phyloP scores from a whole-genome alignment of 2,113 vertebrate genomes.

The Nibea coibor region DNA sequence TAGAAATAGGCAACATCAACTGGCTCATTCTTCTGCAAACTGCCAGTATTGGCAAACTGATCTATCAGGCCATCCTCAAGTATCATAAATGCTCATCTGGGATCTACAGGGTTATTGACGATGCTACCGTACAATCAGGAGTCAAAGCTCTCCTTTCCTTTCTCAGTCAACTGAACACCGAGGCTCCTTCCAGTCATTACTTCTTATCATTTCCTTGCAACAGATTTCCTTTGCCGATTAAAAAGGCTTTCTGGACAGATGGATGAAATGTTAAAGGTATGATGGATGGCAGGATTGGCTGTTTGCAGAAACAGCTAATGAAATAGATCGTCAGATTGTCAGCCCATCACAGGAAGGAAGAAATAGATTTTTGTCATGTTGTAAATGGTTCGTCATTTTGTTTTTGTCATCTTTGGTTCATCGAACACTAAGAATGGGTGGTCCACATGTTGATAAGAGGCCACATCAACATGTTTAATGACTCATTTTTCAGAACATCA shows the following conservation, averaged over 20 bases:
- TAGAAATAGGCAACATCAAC: background rate
- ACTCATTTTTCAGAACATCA: constrained; percentile 2
- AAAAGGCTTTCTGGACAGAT: constrained; percentile 16
- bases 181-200: constrained; percentile 14
- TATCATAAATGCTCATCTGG: background rate
- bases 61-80: constrained; percentile 8
- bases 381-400: constrained; percentile 8
- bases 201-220: constrained; percentile 13
- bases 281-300: constrained; percentile 17
- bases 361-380: background rate
- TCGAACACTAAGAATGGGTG: background rate
- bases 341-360: constrained; percentile 21
- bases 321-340: constrained; percentile 16
- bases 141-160: constrained; percentile 9
- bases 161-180: background rate
- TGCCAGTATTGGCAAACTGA: background rate
- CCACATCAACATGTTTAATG: background rate
- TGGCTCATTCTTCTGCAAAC: background rate
- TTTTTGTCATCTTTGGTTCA: constrained; percentile 22
- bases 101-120: constrained; percentile 46
- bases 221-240: background rate
- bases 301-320: constrained; percentile 10
- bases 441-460: background rate
- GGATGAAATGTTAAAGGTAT: background rate
- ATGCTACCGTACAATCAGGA: constrained; percentile 60